Evolutionary conservation across 2,888 invertebrate species (phyloP).

Genomic region (Sesamia inferens): DNA sequence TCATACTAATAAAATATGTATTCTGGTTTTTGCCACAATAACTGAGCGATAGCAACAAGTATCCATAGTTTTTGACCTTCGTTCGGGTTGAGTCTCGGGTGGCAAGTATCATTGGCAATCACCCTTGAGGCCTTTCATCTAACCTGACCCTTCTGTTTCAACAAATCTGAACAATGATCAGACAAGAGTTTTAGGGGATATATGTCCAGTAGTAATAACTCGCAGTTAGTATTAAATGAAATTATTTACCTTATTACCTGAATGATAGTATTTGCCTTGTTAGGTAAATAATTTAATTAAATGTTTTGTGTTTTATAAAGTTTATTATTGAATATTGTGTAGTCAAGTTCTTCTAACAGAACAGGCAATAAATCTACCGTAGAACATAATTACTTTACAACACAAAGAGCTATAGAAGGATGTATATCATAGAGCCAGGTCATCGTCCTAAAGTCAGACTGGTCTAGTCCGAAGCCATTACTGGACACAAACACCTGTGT

Average conservation of each 20-base stretch:
- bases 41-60: slow-evolving; percentile 42
- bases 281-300: background rate
- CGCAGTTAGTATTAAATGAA: too few species aligned
- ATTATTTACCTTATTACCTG: too few species aligned
- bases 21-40: slow-evolving; percentile 44
- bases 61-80: slow-evolving; percentile 39
- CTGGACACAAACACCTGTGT: slow-evolving; percentile 56
- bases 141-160: slow-evolving; percentile 33
- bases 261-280: background rate
- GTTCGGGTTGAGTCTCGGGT: slow-evolving; percentile 21
- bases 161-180: slow-evolving; percentile 46
- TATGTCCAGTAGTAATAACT: background rate
- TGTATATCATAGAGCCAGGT: slow-evolving; percentile 47
- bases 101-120: slow-evolving; percentile 7
- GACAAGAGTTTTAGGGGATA: background rate
- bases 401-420: slow-evolving; percentile 23
- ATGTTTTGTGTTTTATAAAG: background rate
- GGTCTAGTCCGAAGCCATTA: slow-evolving; percentile 56
- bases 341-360: background rate
- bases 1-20: slow-evolving; percentile 51
- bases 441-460: slow-evolving; percentile 39
- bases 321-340: background rate
- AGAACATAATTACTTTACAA: slow-evolving; percentile 7
- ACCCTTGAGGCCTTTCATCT: slow-evolving; percentile 35
- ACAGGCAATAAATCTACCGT: background rate